Evolutionary conservation across 2,797 vertebrate genomes (phyloP).

Genomic region (Parotocinclus haroldoi): DNA sequence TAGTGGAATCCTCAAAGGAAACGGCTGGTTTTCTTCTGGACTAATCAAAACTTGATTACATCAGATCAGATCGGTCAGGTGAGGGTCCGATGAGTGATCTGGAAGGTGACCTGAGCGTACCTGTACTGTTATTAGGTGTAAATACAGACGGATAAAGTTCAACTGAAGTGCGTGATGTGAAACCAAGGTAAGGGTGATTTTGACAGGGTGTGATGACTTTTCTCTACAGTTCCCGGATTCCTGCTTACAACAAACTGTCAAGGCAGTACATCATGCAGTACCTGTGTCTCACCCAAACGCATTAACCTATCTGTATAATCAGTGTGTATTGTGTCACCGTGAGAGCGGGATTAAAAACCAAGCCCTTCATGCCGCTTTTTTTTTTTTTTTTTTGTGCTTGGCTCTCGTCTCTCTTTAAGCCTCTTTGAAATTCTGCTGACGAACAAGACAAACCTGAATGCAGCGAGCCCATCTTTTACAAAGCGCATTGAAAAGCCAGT

Average conservation of each 20-base stretch:
- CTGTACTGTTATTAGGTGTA: too few relatives aligned
- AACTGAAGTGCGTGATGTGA: too few relatives aligned
- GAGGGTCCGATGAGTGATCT: too few relatives aligned
- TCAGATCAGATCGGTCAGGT: too few relatives aligned
- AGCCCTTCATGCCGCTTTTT: background rate
- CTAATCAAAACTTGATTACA: too few relatives aligned
- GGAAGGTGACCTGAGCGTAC: too few relatives aligned
- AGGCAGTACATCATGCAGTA: background rate
- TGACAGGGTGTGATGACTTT: too few relatives aligned
- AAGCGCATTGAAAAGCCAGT: constrained; percentile 14
- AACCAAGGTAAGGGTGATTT: too few relatives aligned
- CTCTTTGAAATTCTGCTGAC: constrained; percentile 8
- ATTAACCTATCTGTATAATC: background rate
- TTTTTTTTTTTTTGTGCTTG: background rate
- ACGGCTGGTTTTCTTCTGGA: too few relatives aligned
- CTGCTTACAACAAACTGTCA: background rate
- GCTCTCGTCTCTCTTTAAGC: background rate
- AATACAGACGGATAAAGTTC: too few relatives aligned
- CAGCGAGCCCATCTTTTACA: constrained; percentile 1
- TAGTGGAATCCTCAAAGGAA: too few relatives aligned
- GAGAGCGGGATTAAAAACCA: constrained; percentile 10
- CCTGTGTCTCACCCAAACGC: background rate
- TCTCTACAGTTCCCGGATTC: too few relatives aligned
- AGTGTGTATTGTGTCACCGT: background rate
- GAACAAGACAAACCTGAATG: constrained; percentile 8